phyloP scores from a whole-genome alignment of 2,888 invertebrate genomes.

The Flabesymbios commensalis region DNA sequence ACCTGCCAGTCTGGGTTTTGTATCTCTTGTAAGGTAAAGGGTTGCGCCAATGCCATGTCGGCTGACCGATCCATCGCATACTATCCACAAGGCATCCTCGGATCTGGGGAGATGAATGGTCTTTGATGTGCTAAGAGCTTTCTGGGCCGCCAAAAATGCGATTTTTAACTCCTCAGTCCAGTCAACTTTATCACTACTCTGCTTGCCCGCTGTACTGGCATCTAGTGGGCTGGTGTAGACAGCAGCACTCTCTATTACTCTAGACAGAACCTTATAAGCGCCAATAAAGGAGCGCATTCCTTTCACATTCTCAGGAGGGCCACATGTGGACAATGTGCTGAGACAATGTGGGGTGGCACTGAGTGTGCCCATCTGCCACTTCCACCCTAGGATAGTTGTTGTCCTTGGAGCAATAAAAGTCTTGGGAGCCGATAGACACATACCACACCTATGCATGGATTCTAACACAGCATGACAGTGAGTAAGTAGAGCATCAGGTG shows the following conservation, averaged over 20 bases:
- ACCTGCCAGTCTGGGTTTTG: background rate
- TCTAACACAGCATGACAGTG: background rate
- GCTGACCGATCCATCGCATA: slow-evolving; percentile 7
- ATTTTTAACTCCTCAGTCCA: background rate
- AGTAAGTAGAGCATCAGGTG: background rate
- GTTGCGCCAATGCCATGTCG: slow-evolving; percentile 6
- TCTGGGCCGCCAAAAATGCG: background rate
- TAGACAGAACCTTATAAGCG: slow-evolving; percentile 3
- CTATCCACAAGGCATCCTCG: slow-evolving; percentile 5
- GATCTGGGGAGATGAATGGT: slow-evolving; percentile 1
- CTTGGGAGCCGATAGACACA: background rate
- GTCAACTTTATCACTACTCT: slow-evolving; percentile 1
- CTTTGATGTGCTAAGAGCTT: background rate
- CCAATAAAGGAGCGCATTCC: background rate
- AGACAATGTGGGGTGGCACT: slow-evolving; percentile 3
- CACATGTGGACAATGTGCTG: slow-evolving; percentile 2
- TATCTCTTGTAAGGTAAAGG: background rate
- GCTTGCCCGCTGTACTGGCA: background rate
- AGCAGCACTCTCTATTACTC: slow-evolving; percentile 1
- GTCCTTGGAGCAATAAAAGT: slow-evolving; percentile 1
- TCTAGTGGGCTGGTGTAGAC: background rate
- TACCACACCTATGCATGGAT: background rate
- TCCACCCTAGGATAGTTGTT: slow-evolving; percentile 10
- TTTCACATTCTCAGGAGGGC: background rate
- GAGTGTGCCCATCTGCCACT: slow-evolving; percentile 1